Evolutionary conservation across 2,113 vertebrate genomes (phyloP).

Genomic region (Myocastor coypus): DNA sequence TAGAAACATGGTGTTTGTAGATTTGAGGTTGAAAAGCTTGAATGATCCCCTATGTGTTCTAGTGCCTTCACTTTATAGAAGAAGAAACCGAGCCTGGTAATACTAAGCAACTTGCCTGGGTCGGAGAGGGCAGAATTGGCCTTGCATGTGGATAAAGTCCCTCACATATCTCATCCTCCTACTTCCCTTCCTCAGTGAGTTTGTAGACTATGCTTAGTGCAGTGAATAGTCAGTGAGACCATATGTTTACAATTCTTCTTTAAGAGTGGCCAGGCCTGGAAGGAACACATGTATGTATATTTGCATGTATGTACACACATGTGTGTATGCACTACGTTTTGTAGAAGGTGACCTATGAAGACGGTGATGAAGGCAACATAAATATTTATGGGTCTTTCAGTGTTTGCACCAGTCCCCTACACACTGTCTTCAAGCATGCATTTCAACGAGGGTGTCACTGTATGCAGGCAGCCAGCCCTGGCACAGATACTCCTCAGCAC

Average conservation of each 20-base stretch:
- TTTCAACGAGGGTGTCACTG: not conserved
- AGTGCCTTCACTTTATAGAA: not conserved
- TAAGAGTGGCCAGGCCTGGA: not conserved
- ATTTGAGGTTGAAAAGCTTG: not conserved
- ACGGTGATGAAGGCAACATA: not conserved
- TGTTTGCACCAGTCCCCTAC: conserved; percentile 6
- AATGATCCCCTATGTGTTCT: not conserved
- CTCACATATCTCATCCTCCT: not conserved
- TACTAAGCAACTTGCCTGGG: not conserved
- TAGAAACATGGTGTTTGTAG: not conserved
- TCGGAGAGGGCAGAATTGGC: not conserved
- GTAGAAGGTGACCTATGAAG: conserved; percentile 10
- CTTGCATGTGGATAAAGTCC: not conserved
- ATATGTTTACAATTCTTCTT: not conserved
- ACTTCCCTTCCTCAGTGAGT: not conserved
- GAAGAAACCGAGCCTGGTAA: not conserved
- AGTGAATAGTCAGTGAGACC: not conserved
- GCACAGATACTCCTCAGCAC: not conserved
- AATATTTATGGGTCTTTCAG: conserved; percentile 35
- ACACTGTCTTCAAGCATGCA: conserved; percentile 22
- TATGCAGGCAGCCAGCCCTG: not conserved
- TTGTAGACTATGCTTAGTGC: not conserved
- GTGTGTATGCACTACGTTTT: not conserved
- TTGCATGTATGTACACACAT: accelerated
- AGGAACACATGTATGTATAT: not conserved